These are phyloP conservation scores for Poecilia picta DNA, from an alignment of 2,797 vertebrate species.

Conservation along the genomic window DNA sequence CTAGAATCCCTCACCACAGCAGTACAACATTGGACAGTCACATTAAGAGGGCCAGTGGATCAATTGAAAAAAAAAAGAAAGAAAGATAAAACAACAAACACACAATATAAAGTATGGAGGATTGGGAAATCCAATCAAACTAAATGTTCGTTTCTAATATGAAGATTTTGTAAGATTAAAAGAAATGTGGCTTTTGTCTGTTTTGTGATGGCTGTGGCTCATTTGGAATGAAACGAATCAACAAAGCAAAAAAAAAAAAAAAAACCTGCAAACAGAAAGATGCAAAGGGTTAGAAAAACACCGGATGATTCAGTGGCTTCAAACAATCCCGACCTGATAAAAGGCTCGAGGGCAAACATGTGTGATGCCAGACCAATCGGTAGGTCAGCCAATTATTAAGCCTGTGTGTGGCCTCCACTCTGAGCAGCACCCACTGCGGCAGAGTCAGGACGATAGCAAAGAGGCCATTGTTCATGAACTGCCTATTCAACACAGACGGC, in stretches of 20 bases:
- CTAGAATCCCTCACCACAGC: constrained; percentile 7
- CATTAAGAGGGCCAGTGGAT: constrained; percentile 50
- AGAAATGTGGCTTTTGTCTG: constrained; percentile 16
- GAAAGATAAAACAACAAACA: constrained; percentile 19
- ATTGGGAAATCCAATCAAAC: constrained; percentile 10
- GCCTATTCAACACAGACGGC: constrained; percentile 15
- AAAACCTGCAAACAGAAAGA: constrained; percentile 5
- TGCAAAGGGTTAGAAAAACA: constrained; percentile 28
- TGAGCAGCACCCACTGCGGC: constrained; percentile 4
- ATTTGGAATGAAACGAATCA: constrained; percentile 23
- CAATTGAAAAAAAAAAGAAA: constrained; percentile 23
- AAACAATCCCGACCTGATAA: constrained; percentile 22
- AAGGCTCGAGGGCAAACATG: constrained; percentile 13
- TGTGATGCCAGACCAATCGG: constrained; percentile 34
- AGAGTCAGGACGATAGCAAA: constrained; percentile 32
- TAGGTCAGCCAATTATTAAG: constrained; percentile 42
- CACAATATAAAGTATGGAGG: constrained; percentile 9
- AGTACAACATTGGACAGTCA: constrained; percentile 38
- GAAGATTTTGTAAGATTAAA: neutral
- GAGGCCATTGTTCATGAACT: constrained; percentile 20
- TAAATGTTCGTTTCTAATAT: neutral
- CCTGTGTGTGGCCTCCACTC: constrained; percentile 19
- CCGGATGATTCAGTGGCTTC: constrained; percentile 30
- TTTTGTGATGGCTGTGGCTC: constrained; percentile 24
- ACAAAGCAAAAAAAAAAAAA: constrained; percentile 13